These are phyloP conservation scores for Neodiprion pinetum DNA, from an alignment of 1,140 invertebrate species.

Conservation along the genomic window DNA sequence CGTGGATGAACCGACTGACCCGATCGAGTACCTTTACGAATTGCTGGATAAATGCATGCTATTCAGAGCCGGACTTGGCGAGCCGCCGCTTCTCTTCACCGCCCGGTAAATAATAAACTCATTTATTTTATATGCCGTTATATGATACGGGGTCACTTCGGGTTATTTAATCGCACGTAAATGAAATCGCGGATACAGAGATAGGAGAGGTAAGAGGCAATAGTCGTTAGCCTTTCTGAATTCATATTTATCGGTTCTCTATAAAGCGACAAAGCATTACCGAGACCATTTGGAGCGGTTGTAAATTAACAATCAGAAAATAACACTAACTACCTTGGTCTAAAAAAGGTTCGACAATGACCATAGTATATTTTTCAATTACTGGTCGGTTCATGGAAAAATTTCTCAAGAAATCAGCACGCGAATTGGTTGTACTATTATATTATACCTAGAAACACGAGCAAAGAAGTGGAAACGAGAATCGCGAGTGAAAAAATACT, in stretches of 20 bases:
- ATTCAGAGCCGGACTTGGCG: constrained; percentile 55
- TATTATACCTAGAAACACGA: background rate
- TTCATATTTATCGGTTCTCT: too few relatives aligned
- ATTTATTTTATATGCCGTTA: background rate
- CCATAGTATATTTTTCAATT: too few relatives aligned
- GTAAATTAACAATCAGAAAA: too few relatives aligned
- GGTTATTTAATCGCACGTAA: background rate
- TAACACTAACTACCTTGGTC: too few relatives aligned
- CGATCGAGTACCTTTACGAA: constrained; percentile 57
- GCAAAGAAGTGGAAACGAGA: background rate
- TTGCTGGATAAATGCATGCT: constrained; percentile 60
- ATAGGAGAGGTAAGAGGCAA: too few relatives aligned
- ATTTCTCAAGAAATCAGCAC: too few relatives aligned
- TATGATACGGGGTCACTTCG: background rate
- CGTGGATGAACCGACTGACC: constrained; percentile 53
- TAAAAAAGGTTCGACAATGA: too few relatives aligned
- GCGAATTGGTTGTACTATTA: background rate
- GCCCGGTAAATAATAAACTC: constrained; percentile 33
- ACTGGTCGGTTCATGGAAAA: too few relatives aligned
- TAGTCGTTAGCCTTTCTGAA: too few relatives aligned
- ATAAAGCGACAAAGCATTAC: too few relatives aligned
- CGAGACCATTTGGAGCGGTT: too few relatives aligned
- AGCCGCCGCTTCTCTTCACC: constrained; percentile 58
- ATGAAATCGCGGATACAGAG: constrained; percentile 13
- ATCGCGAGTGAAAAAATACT: background rate